Evolutionary conservation across 2,113 vertebrate species (phyloP).

Genomic region (Oreotragus oreotragus): DNA sequence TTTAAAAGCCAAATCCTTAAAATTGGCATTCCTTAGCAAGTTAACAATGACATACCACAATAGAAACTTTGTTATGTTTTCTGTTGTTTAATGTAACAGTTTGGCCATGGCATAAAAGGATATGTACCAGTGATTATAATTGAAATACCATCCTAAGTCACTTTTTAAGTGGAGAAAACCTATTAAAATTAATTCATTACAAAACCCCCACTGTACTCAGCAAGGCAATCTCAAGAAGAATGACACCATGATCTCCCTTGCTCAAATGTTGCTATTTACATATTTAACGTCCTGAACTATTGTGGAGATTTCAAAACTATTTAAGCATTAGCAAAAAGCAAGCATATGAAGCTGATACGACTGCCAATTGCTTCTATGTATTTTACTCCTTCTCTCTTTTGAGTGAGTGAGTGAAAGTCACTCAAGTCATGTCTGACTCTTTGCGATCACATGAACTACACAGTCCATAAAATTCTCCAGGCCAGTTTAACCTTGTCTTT

Average conservation of each 20-base stretch:
- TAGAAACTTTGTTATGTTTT: neutral
- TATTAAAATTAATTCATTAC: slow-evolving; percentile 27
- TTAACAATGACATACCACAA: neutral
- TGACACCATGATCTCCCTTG: neutral
- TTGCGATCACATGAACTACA: too few relatives aligned
- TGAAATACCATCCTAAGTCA: neutral
- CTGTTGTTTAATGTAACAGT: neutral
- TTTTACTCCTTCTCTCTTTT: neutral
- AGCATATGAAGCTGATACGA: neutral
- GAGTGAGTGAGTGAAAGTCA: too few relatives aligned
- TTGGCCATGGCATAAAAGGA: neutral
- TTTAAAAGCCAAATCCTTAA: slow-evolving; percentile 15
- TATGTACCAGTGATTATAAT: neutral
- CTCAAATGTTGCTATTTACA: slow-evolving; percentile 17
- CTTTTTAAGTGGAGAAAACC: neutral
- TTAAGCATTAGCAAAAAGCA: neutral
- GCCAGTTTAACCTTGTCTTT: neutral
- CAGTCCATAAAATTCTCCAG: too few relatives aligned
- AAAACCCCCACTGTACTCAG: neutral
- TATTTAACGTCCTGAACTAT: neutral
- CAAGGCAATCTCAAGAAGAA: neutral
- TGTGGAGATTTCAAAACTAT: neutral
- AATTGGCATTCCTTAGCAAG: neutral
- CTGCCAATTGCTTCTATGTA: neutral
- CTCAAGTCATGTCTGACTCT: too few relatives aligned